Evolutionary conservation across 2,113 vertebrate species (phyloP).

Genomic region (Thamnophis sirtalis): DNA sequence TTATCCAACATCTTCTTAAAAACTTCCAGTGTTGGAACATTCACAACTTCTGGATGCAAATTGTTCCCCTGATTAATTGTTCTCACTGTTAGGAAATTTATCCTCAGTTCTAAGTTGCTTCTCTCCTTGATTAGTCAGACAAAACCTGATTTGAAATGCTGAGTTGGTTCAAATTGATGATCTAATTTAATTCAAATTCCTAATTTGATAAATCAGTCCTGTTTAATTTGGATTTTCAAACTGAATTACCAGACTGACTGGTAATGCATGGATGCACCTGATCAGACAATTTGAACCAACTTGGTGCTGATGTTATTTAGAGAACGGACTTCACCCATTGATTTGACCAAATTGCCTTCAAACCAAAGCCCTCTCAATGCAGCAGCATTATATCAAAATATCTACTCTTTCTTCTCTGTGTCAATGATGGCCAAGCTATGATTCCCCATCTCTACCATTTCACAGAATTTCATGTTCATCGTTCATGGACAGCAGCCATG

Average conservation of each 20-base stretch:
- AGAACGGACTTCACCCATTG: not conserved
- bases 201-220: not conserved
- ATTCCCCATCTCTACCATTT: not conserved
- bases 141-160: not conserved
- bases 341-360: not conserved
- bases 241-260: not conserved
- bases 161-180: not conserved
- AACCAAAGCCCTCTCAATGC: not conserved
- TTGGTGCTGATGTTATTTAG: not conserved
- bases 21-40: no score
- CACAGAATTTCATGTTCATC: not conserved
- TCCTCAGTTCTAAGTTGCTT: no score
- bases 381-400: not conserved
- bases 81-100: no score
- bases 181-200: not conserved
- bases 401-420: not conserved
- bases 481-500: not conserved
- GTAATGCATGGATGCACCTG: not conserved
- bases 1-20: no score
- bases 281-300: not conserved
- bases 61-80: no score
- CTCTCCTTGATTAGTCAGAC: not conserved
- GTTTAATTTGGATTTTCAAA: not conserved
- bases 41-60: no score
- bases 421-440: not conserved